Percentiles rank a stretch among this genome's conserved stretches.
Conservation (phyloP, 2,113 vertebrate species). For the Thryonomys swinderianus region DNA sequence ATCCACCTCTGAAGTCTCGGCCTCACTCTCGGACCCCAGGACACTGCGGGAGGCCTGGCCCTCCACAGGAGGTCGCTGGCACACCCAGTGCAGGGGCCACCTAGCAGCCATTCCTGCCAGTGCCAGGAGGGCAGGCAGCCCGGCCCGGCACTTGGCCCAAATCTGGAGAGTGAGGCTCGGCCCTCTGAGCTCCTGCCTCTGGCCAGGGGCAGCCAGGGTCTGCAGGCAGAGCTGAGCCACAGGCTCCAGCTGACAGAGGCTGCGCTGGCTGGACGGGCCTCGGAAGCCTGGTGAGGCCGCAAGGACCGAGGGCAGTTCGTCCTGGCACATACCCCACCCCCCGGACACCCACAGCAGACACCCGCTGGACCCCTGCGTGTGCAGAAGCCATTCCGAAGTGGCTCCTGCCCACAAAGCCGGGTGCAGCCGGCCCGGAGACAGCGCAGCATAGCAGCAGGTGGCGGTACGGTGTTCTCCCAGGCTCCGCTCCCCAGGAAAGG, state of each 20-base stretch:
- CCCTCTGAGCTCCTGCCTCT: not conserved
- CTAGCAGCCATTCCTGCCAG: no score
- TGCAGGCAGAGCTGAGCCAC: not conserved
- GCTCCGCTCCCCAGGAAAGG: not conserved
- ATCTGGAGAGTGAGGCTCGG: not conserved
- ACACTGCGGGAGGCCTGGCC: no score
- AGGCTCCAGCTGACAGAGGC: no score
- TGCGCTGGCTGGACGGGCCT: not conserved
- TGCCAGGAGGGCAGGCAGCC: no score
- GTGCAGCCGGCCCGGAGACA: rapidly evolving
- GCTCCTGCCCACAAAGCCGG: not conserved
- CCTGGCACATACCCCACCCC: no score
- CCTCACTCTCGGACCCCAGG: not conserved
- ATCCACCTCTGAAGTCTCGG: not conserved
- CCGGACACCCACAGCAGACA: no score
- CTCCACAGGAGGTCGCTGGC: no score
- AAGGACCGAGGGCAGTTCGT: not conserved
- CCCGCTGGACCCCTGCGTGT: rapidly evolving
- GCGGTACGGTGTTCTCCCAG: rapidly evolving
- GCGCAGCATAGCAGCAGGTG: no score
- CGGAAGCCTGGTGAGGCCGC: no score
- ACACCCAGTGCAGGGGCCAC: no score
- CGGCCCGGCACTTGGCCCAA: not conserved
- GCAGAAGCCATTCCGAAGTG: not conserved
- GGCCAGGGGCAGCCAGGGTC: not conserved